These are phyloP conservation scores for Numida meleagris DNA, from an alignment of 2,113 vertebrate species.

Conservation along the genomic window DNA sequence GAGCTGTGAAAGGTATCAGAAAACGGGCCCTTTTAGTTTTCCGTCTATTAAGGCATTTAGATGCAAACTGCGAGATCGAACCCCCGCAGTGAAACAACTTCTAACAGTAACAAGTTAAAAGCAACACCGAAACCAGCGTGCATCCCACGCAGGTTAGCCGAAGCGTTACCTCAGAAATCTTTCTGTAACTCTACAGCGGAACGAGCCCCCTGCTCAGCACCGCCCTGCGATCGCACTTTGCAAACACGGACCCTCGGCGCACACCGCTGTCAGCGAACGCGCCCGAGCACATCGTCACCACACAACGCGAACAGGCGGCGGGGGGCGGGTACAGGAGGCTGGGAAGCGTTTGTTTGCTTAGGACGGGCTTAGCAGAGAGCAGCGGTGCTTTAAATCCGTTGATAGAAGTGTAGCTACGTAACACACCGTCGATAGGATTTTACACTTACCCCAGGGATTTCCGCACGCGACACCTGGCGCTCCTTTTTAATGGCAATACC, in stretches of 20 bases:
- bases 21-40: neutral
- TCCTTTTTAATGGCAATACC: fast-evolving
- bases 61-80: neutral
- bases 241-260: no score
- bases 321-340: neutral
- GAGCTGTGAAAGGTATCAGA: neutral
- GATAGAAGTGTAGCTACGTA: neutral
- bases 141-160: neutral
- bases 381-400: neutral
- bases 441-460: fast-evolving
- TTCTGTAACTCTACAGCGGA: neutral
- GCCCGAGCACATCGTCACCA: no score
- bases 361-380: neutral
- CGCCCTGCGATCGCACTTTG: no score
- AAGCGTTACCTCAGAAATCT: neutral
- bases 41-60: neutral
- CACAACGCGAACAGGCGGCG: no score
- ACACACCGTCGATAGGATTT: neutral
- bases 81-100: neutral
- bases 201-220: neutral
- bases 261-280: no score
- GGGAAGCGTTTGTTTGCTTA: neutral
- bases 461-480: fast-evolving
- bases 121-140: neutral
- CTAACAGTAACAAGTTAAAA: neutral